Evolutionary conservation across 2,113 vertebrate genomes (phyloP), one percentile per base, ranked within the genome.

Genomic region (Aythya baeri): DNA sequence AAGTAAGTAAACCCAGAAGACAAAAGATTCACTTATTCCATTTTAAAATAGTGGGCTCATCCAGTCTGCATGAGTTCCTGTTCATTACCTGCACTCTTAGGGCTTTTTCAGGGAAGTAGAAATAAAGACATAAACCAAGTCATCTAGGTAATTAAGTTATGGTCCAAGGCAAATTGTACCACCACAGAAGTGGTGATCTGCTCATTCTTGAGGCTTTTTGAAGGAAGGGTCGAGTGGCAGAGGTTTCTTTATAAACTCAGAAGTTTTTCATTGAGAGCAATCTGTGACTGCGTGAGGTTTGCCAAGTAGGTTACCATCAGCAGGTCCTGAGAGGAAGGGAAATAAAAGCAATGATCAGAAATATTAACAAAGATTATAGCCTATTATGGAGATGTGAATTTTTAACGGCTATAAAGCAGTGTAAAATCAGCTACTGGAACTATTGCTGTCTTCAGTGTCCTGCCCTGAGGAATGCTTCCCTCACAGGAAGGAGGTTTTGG

Each of bases 281-380:
- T 99, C 96, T 99, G 99, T 90, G 99, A 99, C 97, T 99, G 99
- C 34, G 99, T 99, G 86, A 99, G 98, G 95, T 99, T 99, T 66
- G 99, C 98, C 97, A 99, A 97, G 97, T 99, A 99, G 73, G 99
- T 99, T 97, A 99, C 99, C 99, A 99, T 99, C 98, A 99, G 96
- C 38, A 99, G 97, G 94, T 99, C 99, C 99, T 99, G 97, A 50
- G 95, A 97, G 34, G 36, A 52, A 86, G 59, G 6, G 73, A 29
- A 31, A 6, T 11, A 89, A 54, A 34, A 13, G 9, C 17, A 80
- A 23, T 34, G 34, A 65, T 83, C 32, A 88, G 62, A 84, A 88
- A 73, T 34, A 61, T 54, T 79, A 83, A 80, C 17, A 84, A 57
- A 84, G 25, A 38, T 79, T 13, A 78, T 3, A 84, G 31, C n/a